phyloP scores from a whole-genome alignment of 64 coral and sea anemone genomes.

The Actinia tenebrosa region DNA sequence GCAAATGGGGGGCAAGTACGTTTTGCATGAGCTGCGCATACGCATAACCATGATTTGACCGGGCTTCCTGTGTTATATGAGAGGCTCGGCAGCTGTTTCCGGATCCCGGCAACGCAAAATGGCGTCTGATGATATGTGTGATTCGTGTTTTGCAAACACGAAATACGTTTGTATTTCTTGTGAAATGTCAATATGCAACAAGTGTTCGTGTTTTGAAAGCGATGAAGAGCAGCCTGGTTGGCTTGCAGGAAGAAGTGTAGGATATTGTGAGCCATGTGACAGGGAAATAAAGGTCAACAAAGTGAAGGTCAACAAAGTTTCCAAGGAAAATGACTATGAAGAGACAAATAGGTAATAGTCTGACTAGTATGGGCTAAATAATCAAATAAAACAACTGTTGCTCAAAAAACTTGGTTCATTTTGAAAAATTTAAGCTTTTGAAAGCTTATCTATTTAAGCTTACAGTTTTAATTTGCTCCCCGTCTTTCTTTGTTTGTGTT shows the following conservation, averaged over 20 bases:
- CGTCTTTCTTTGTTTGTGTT: neutral
- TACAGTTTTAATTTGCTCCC: neutral
- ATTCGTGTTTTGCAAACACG: constrained; percentile 3
- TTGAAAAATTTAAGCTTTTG: neutral
- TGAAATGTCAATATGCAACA: constrained; percentile 6
- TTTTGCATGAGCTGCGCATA: neutral
- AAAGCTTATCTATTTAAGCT: neutral
- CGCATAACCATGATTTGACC: neutral
- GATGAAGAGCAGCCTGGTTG: constrained; percentile 11
- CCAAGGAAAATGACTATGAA: neutral
- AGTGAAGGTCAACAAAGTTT: neutral
- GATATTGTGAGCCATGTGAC: constrained; percentile 14
- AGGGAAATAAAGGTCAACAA: neutral
- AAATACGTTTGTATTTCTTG: constrained; percentile 29
- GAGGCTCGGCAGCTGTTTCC: neutral
- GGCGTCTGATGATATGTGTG: constrained; percentile 10
- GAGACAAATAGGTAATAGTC: neutral
- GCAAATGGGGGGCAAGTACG: neutral
- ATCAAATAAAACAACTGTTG: neutral
- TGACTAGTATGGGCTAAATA: neutral
- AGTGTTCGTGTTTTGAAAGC: constrained; percentile 13
- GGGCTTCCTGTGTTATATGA: constrained; percentile 11
- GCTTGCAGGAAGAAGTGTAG: constrained; percentile 6
- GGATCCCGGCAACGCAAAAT: constrained; percentile 16
- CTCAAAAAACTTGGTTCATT: neutral